Base-by-base conservation (phyloP, 1,140 invertebrate species). In the Oreohelix idahoensis region DNA sequence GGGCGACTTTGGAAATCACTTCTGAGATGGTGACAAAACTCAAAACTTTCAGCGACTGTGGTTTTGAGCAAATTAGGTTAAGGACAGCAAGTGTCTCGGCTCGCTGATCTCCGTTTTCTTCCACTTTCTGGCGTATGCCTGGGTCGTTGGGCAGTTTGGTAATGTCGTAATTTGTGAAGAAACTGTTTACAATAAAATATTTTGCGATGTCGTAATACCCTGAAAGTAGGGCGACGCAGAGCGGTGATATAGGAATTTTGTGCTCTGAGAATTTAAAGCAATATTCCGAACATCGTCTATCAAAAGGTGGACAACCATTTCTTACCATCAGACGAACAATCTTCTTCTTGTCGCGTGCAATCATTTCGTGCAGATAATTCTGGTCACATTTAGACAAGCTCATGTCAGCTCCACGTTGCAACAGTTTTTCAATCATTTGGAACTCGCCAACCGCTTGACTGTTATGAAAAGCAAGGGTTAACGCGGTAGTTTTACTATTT, bases 241-340 rank as follows among this genome's bases (percentile, higher is more conserved):
- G 58, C 8, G 77, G 77, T 1, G 77, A 79, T 38, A 79, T 79
- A 10, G 58, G 51, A 32, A 17, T 66, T 58, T 66, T 23, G 39
- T 63, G 58, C 20, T 66, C 35, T 1, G 38, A 49, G 58, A 79
- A 79, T 26, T 26, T 63, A 39, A 79, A 79, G 36, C 2, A 66
- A 35, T 35, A 13, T 63, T 79, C 77, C 32, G 11, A n/a, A 35
- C 77, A 79, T 45, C 5, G 8, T 79, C 77, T 38, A 39, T 79
- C 77, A 66, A 38, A 35, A 36, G 77, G 77, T 17, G 77, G 77
- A n/a, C 77, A 79, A 20, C 77, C 77, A 69, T 79, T 79, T 42
- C 66, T 36, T 0, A 79, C 58, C 77, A 79, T 79, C 17, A 35
- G 20, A 35, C 58, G 51, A 20, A 79, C 77, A 36, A 79, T 45